phyloP scores from a whole-genome alignment of 2,888 invertebrate species.

The Eupithecia pulchellata region DNA sequence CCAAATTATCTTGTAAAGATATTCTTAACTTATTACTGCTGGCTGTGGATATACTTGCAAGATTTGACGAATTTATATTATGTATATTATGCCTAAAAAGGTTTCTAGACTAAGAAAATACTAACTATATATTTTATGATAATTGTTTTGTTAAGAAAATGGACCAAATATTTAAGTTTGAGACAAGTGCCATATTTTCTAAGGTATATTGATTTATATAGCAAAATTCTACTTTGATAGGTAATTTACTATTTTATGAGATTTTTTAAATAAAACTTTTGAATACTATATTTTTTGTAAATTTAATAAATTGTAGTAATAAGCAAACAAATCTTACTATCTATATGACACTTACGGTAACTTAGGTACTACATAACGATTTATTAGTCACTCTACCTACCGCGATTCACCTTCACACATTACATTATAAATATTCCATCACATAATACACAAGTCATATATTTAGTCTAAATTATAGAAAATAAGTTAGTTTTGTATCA shows the following conservation, averaged over 20 bases:
- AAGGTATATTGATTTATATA: not conserved
- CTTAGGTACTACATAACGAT: slow-evolving; percentile 29
- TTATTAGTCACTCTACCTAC: not conserved
- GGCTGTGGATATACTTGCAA: not conserved
- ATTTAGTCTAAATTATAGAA: not conserved
- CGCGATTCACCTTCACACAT: slow-evolving; percentile 10
- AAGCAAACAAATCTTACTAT: slow-evolving; percentile 49
- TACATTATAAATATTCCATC: no score
- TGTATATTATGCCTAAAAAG: not conserved
- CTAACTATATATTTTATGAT: not conserved
- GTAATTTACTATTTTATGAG: not conserved
- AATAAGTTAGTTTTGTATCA: slow-evolving; percentile 2
- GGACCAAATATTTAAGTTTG: not conserved
- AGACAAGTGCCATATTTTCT: not conserved
- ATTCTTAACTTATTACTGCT: not conserved
- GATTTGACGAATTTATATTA: not conserved
- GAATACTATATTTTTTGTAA: slow-evolving; percentile 1
- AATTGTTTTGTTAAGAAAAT: not conserved
- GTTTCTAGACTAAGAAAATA: not conserved
- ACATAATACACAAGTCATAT: not conserved
- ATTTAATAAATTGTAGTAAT: slow-evolving; percentile 9
- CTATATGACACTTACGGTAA: slow-evolving; percentile 66
- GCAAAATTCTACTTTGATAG: not conserved
- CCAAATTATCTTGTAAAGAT: not conserved
- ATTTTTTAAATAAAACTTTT: slow-evolving; percentile 9